A percentile compares a stretch with the other conserved stretches of the same genome.
phyloP scores from a whole-genome alignment of 2,888 invertebrate species.

The Automeris io region DNA sequence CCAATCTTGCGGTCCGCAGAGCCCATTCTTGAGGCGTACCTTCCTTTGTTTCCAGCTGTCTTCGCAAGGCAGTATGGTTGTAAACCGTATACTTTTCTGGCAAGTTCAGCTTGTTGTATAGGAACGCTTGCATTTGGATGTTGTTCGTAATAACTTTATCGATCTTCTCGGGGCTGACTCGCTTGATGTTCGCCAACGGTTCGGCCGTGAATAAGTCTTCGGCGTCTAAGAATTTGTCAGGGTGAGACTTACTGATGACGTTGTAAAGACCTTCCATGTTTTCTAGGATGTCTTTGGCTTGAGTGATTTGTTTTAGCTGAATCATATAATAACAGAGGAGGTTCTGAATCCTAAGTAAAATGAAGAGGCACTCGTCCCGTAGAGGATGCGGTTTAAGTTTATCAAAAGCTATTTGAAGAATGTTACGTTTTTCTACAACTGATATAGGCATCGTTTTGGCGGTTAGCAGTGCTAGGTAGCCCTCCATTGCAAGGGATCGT shows the following conservation, averaged over 20 bases:
- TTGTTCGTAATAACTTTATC: slow-evolving; percentile 78
- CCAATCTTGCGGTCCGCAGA: slow-evolving; percentile 69
- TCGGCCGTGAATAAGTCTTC: slow-evolving; percentile 73
- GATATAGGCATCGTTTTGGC: slow-evolving; percentile 55
- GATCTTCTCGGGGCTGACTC: slow-evolving; percentile 65
- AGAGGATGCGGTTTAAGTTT: slow-evolving; percentile 50
- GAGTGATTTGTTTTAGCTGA: slow-evolving; percentile 64
- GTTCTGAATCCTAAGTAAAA: slow-evolving; percentile 75
- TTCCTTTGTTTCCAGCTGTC: slow-evolving; percentile 75
- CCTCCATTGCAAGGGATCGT: slow-evolving; percentile 62
- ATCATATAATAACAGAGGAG: slow-evolving; percentile 75
- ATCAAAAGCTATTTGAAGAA: slow-evolving; percentile 45
- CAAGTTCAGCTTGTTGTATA: slow-evolving; percentile 74
- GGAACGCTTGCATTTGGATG: slow-evolving; percentile 78
- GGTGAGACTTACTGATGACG: slow-evolving; percentile 42
- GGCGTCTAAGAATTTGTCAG: slow-evolving; percentile 56
- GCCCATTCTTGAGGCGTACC: slow-evolving; percentile 78
- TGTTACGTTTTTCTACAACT: slow-evolving; percentile 48
- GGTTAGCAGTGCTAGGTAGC: slow-evolving; percentile 53
- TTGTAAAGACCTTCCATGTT: slow-evolving; percentile 63
- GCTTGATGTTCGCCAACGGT: slow-evolving; percentile 38
- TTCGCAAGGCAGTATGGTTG: slow-evolving; percentile 74
- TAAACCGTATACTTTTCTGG: slow-evolving; percentile 71
- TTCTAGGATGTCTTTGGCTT: slow-evolving; percentile 69
- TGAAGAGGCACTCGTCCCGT: slow-evolving; percentile 62